Evolutionary conservation across 2,113 vertebrate species (phyloP).

Genomic region (Antechinus flavipes): DNA sequence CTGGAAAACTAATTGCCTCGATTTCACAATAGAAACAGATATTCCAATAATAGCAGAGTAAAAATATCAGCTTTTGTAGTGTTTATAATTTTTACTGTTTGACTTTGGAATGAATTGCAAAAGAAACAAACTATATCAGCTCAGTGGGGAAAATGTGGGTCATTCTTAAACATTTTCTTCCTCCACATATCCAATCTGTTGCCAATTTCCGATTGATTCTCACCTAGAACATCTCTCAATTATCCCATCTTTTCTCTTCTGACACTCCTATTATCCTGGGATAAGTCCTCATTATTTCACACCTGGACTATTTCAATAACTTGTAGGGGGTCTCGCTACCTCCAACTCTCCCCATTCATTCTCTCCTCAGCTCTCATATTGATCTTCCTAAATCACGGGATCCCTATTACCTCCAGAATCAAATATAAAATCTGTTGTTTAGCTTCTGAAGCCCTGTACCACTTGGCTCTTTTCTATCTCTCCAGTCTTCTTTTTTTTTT

Average conservation of each 20-base stretch:
- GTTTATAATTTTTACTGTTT: constrained; percentile 37
- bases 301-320: neutral
- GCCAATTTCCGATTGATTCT: neutral
- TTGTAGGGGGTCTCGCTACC: neutral
- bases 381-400: neutral
- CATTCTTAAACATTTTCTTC: neutral
- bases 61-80: neutral
- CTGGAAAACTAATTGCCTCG: neutral
- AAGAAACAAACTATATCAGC: constrained; percentile 6
- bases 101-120: constrained; percentile 35
- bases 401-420: neutral
- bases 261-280: neutral
- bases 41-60: constrained; percentile 26
- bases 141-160: neutral
- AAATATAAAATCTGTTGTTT: neutral
- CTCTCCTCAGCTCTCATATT: neutral
- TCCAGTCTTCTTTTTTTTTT: neutral
- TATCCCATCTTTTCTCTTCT: neutral
- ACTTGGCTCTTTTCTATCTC: neutral
- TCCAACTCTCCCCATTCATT: neutral
- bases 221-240: neutral
- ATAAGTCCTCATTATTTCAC: neutral
- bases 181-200: neutral
- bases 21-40: neutral
- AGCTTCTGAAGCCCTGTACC: neutral